Base-by-base conservation (phyloP, 2,113 vertebrate species). In the Passer domesticus region DNA sequence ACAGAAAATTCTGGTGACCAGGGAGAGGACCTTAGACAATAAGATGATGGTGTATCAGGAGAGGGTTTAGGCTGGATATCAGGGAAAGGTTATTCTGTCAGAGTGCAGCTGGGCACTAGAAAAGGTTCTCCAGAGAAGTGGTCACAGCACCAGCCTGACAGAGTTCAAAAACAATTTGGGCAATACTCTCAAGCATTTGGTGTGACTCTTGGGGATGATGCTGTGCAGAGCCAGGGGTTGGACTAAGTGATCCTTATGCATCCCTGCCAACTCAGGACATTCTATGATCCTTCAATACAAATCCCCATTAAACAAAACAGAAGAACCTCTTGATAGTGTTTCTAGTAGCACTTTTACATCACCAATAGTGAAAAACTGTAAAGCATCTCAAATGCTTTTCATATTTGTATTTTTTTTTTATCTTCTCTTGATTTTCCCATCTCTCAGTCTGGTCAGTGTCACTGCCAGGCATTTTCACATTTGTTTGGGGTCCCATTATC, bases 11-110 rank as follows among this genome's bases (percentile, higher is more conserved):
- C 46, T 67, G 44, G 5, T 44, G 18, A 24, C 33, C 17, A 10
- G 33, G n/a, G 19, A 30, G 9, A 75, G 2, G 3, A 28, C 13
- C 33, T 22, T 23, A 68, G 53, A 66, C 13, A 67, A 60, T 6
- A 16, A 3, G 19, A n/a, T n/a, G 60, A 60, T 0, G 0, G 3
- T 25, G 11, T 39, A 22, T 46, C 46, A 46, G 9, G 19, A 35
- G 41, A 63, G 58, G 9, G 7, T 25, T 87, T 41, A 41, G 13
- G 19, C 6, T 24, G 39, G 52, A 12, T 59, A n/a, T 39, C 44
- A 82, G 39, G 37, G 13, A 52, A 67, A 46, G 10, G 6, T 24
- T 73, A 22, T 50, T 66, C 37, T 28, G 33, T 13, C 43, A 58
- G 23, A 20, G 10, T 3, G 22, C n/a, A 4, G 4, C 0, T 39